phyloP scores from a whole-genome alignment of 2,113 vertebrate genomes.

The Oreochromis tanganicae region DNA sequence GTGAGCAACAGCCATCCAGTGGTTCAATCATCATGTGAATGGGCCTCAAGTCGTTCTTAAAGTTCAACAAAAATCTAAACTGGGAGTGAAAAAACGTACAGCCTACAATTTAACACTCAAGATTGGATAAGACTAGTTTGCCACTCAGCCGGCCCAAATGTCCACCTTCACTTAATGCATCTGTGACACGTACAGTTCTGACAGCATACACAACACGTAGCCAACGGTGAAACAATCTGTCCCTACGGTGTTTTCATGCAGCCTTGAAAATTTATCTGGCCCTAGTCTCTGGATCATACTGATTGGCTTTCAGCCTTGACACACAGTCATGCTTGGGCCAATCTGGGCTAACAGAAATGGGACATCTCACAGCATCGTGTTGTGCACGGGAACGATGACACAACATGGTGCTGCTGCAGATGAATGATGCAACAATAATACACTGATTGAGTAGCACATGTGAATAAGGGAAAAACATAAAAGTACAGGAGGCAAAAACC shows the following conservation, averaged over 20 bases:
- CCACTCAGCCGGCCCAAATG: background rate
- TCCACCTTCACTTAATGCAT: background rate
- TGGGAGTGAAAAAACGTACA: background rate
- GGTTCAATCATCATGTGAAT: accelerated
- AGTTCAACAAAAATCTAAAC: background rate
- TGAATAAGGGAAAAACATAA: background rate
- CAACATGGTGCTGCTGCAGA: background rate
- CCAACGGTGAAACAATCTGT: constrained; percentile 44
- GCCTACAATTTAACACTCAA: background rate
- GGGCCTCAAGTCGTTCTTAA: background rate
- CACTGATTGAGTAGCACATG: background rate
- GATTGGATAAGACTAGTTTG: background rate
- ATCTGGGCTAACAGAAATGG: constrained; percentile 23
- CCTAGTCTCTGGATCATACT: background rate
- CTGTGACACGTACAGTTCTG: background rate
- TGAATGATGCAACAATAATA: background rate
- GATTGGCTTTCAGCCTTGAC: background rate
- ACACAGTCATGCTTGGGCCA: background rate
- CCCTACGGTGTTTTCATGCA: background rate
- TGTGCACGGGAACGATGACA: background rate
- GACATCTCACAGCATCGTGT: background rate
- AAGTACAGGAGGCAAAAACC: accelerated
- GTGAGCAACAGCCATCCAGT: background rate
- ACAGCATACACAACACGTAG: background rate
- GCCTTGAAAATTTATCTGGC: constrained; percentile 1